A percentile compares a stretch with the other conserved stretches of the same genome.
phyloP scores from a whole-genome alignment of 2,888 invertebrate genomes.

The Platycheirus albimanus region DNA sequence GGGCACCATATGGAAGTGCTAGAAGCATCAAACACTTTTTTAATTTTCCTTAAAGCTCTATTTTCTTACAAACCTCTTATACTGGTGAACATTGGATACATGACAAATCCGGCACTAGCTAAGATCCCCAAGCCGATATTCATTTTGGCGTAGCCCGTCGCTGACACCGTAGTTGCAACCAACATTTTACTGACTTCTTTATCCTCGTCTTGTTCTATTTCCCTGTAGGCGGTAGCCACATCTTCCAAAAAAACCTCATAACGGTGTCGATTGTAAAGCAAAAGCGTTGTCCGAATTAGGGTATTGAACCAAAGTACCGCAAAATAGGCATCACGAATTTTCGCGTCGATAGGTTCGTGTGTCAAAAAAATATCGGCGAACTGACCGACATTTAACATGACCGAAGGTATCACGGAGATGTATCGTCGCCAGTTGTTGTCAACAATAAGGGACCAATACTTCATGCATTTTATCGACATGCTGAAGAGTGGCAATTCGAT shows the following conservation, averaged over 20 bases:
- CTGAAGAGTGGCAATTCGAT: conserved; percentile 78
- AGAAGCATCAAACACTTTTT: conserved; percentile 9
- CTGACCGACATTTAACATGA: conserved; percentile 6
- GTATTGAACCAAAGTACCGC: conserved; percentile 24
- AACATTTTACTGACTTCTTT: not conserved
- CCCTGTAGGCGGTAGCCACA: not conserved
- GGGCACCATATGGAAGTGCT: conserved; percentile 78
- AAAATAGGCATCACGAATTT: conserved; percentile 18
- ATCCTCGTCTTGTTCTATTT: conserved; percentile 1
- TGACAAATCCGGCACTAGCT: conserved; percentile 29
- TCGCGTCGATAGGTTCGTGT: not conserved
- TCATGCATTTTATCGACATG: conserved; percentile 77
- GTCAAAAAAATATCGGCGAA: conserved; percentile 2
- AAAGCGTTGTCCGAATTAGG: not conserved
- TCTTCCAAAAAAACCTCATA: conserved; percentile 7
- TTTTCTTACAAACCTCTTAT: no score
- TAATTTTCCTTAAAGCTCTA: no score
- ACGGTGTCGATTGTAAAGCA: not conserved
- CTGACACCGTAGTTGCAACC: not conserved
- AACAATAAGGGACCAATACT: conserved; percentile 78
- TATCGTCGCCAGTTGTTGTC: conserved; percentile 80
- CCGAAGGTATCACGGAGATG: conserved; percentile 49
- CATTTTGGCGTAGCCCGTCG: not conserved
- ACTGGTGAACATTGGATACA: conserved; percentile 10
- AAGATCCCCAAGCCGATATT: conserved; percentile 1